Evolutionary conservation across 2,113 vertebrate genomes (phyloP).

Genomic region (Terrapene triunguis): DNA sequence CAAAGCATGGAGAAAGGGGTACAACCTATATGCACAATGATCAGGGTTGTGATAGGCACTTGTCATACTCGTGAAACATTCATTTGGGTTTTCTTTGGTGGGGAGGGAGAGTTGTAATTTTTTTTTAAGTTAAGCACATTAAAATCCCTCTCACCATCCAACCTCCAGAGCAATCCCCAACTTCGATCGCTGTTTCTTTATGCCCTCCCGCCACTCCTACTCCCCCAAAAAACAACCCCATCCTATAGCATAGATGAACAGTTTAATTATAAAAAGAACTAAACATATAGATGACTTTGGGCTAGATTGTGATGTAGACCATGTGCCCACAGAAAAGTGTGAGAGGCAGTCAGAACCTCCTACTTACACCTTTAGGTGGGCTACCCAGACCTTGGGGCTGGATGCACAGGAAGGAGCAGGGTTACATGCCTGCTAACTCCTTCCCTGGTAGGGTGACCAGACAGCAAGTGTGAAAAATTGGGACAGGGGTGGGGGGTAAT

Average conservation of each 20-base stretch:
- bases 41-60: background rate
- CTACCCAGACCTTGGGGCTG: background rate
- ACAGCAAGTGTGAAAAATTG: too few species aligned
- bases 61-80: background rate
- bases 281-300: background rate
- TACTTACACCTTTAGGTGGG: background rate
- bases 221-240: background rate
- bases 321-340: background rate
- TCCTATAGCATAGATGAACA: background rate
- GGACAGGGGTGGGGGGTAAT: too few species aligned
- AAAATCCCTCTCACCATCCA: background rate
- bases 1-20: background rate
- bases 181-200: too few species aligned
- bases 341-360: background rate
- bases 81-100: background rate
- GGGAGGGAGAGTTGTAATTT: background rate
- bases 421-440: accelerated
- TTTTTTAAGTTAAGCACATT: background rate
- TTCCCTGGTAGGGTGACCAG: background rate
- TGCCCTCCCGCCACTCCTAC: too few species aligned
- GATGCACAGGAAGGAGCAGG: background rate
- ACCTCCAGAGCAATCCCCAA: background rate
- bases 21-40: background rate
- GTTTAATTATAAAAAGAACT: background rate
- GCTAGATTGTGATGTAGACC: background rate